Evolutionary conservation across 2,113 vertebrate species (phyloP).

Genomic region (Stigmatopora argus): DNA sequence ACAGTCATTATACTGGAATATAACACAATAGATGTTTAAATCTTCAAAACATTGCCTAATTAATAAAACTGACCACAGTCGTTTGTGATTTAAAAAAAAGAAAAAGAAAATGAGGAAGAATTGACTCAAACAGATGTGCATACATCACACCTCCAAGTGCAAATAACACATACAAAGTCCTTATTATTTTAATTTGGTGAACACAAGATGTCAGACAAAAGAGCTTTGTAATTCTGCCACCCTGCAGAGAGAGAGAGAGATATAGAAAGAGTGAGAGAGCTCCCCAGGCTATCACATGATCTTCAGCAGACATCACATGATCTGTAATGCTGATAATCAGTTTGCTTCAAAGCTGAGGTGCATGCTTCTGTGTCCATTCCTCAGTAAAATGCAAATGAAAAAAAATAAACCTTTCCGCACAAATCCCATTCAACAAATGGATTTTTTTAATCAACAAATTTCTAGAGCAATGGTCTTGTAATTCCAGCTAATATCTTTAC

Average conservation of each 20-base stretch:
- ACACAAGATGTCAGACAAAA: constrained; percentile 18
- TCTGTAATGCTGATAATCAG: constrained; percentile 50
- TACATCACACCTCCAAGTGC: background rate
- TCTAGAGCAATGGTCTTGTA: background rate
- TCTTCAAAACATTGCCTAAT: constrained; percentile 12
- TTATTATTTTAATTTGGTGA: constrained; percentile 1
- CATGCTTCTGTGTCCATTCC: constrained; percentile 12
- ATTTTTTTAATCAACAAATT: background rate
- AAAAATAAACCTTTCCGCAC: background rate
- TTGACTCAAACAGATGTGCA: constrained; percentile 15
- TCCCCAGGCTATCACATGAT: constrained; percentile 47
- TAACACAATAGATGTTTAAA: constrained; percentile 18
- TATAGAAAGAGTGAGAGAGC: too few relatives aligned
- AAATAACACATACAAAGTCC: background rate
- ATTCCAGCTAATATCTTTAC: too few relatives aligned
- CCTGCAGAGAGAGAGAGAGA: background rate
- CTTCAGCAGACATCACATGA: constrained; percentile 48
- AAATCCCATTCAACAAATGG: background rate
- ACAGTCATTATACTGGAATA: constrained; percentile 27
- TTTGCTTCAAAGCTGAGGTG: constrained; percentile 28
- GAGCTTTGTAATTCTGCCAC: constrained; percentile 7
- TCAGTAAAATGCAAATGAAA: background rate
- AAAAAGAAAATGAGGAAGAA: constrained; percentile 7
- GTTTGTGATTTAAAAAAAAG: background rate
- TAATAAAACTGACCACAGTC: constrained; percentile 5